phyloP scores from a whole-genome alignment of 2,113 vertebrate species.

The Puffinus mauretanicus region DNA sequence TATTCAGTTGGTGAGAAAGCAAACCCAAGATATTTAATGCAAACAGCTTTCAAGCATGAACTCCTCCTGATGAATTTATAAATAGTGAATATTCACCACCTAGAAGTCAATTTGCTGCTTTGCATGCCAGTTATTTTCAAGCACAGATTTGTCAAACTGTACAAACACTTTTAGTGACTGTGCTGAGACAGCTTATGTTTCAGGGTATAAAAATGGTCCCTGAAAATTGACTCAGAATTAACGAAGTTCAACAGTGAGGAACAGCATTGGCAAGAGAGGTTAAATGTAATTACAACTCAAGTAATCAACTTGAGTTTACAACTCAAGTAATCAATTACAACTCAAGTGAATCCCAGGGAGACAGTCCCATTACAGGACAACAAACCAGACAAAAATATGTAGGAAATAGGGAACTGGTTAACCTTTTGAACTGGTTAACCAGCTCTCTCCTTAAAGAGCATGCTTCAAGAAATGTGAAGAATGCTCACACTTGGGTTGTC shows the following conservation, averaged over 20 bases:
- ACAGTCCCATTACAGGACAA: background rate
- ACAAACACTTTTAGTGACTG: background rate
- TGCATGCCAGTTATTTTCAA: background rate
- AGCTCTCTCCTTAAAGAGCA: background rate
- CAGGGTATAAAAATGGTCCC: background rate
- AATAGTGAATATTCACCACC: background rate
- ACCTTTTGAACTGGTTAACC: background rate
- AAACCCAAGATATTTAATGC: background rate
- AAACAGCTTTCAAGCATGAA: background rate
- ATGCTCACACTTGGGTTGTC: background rate
- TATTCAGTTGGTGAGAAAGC: constrained; percentile 1
- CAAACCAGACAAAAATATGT: background rate
- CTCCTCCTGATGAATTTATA: background rate
- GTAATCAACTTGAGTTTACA: background rate
- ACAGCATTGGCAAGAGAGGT: background rate
- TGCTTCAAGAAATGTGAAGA: background rate
- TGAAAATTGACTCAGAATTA: background rate
- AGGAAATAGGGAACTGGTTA: background rate
- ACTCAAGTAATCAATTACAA: background rate
- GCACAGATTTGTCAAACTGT: background rate
- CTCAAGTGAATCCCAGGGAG: background rate
- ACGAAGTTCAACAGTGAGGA: background rate
- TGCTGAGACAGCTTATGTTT: background rate
- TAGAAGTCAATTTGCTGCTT: background rate
- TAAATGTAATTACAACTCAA: background rate